Evolutionary conservation across 2,797 vertebrate species (phyloP).

Genomic region (Neostethus bicornis): DNA sequence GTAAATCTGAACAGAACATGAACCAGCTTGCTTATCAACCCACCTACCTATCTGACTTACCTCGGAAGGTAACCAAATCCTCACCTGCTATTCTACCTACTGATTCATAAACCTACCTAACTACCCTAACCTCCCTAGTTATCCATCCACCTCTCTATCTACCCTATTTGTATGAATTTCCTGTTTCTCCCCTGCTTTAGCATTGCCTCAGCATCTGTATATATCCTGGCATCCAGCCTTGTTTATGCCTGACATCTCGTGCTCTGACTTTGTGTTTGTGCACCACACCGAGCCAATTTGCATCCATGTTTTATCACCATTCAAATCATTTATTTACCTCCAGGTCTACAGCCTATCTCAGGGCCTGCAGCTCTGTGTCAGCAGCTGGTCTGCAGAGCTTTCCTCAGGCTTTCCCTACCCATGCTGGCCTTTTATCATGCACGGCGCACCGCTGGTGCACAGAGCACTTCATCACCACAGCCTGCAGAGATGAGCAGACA

Average conservation of each 20-base stretch:
- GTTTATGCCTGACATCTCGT: conserved; percentile 55
- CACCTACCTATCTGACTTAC: no score
- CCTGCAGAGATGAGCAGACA: conserved; percentile 68
- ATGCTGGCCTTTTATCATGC: conserved; percentile 73
- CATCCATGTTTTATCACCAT: conserved; percentile 61
- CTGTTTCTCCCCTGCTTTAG: conserved; percentile 24
- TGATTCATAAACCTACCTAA: no score
- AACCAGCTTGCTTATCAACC: no score
- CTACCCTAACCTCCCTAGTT: no score
- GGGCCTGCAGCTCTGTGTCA: conserved; percentile 63
- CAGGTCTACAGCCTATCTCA: conserved; percentile 49
- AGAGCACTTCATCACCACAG: conserved; percentile 71
- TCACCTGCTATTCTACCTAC: background rate
- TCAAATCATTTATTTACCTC: conserved; percentile 64
- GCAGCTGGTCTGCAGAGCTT: conserved; percentile 58
- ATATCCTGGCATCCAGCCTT: conserved; percentile 54
- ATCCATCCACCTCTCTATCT: background rate
- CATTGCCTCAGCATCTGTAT: conserved; percentile 34
- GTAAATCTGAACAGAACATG: no score
- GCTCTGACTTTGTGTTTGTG: conserved; percentile 46
- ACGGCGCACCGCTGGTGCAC: conserved; percentile 62
- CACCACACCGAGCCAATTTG: conserved; percentile 54
- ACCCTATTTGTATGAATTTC: background rate
- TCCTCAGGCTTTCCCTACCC: conserved; percentile 52
- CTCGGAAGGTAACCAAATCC: no score